A percentile compares a stretch with the other conserved stretches of the same genome.
These are phyloP conservation scores for Drosophila melanosoma DNA, from an alignment of 2,888 invertebrate genomes.

Conservation along the genomic window DNA sequence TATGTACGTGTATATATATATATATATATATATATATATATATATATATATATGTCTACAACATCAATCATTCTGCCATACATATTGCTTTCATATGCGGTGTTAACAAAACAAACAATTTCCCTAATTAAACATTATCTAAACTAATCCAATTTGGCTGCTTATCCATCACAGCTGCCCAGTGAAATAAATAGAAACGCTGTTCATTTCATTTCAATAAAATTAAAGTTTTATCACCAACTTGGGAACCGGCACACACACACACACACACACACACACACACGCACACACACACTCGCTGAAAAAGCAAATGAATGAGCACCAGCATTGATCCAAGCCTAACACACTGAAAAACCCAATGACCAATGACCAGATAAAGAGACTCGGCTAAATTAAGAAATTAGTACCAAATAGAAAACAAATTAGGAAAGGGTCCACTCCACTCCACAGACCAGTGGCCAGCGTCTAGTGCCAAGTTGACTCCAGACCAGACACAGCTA, in stretches of 20 bases:
- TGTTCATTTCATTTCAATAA: conserved; percentile 60
- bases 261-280: conserved; percentile 23
- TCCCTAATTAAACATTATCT: conserved; percentile 57
- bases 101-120: conserved; percentile 34
- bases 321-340: conserved; percentile 66
- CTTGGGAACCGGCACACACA: conserved; percentile 54
- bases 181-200: conserved; percentile 47
- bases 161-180: conserved; percentile 34
- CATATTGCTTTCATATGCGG: neutral
- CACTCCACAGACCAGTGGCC: neutral
- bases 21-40: neutral
- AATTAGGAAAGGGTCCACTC: conserved; percentile 75
- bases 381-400: conserved; percentile 73
- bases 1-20: neutral
- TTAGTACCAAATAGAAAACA: conserved; percentile 80
- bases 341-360: conserved; percentile 57
- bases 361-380: conserved; percentile 44
- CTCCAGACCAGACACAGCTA: conserved; percentile 17
- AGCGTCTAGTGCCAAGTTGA: neutral
- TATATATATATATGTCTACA: neutral
- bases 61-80: neutral
- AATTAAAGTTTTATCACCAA: conserved; percentile 78
- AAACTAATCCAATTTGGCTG: conserved; percentile 61
- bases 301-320: conserved; percentile 35
- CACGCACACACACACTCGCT: conserved; percentile 11